Evolutionary conservation across 2,888 invertebrate species (phyloP).

Genomic region (Melanotus villosus): DNA sequence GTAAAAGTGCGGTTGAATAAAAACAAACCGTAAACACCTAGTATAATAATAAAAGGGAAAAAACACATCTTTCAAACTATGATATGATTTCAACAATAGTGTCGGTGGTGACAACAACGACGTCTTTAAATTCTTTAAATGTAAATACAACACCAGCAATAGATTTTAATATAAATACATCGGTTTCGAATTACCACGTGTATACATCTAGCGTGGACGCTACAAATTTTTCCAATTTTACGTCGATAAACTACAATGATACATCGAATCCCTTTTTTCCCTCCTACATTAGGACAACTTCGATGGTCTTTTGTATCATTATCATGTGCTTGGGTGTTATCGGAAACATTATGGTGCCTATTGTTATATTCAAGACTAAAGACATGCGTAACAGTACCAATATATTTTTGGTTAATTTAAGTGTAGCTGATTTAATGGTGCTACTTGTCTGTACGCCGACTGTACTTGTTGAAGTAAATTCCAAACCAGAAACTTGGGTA

Average conservation of each 20-base stretch:
- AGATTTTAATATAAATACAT: conserved; percentile 41
- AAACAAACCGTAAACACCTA: conserved; percentile 33
- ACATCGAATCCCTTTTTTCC: conserved; percentile 74
- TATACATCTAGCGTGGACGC: conserved; percentile 36
- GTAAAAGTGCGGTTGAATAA: conserved; percentile 26
- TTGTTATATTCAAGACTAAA: conserved; percentile 92
- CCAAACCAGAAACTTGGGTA: conserved; percentile 92
- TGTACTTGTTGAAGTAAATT: conserved; percentile 93
- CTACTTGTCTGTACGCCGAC: conserved; percentile 93
- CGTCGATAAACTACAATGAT: conserved; percentile 57
- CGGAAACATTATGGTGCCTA: conserved; percentile 94
- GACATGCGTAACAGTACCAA: conserved; percentile 97
- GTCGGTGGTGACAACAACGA: conserved; percentile 39
- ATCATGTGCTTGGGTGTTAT: conserved; percentile 92
- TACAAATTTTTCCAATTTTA: conserved; percentile 43
- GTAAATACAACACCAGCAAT: conserved; percentile 35
- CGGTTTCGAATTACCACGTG: conserved; percentile 40
- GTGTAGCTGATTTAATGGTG: conserved; percentile 93
- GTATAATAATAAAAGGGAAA: conserved; percentile 22
- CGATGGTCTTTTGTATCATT: conserved; percentile 89
- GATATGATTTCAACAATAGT: conserved; percentile 65
- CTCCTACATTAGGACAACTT: conserved; percentile 88
- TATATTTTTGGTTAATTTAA: conserved; percentile 93
- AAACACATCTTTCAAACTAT: conserved; percentile 53
- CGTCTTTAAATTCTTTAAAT: conserved; percentile 39